A percentile compares a stretch with the other conserved stretches of the same genome.
These are phyloP conservation scores for Drosophila lini DNA, from an alignment of 1,140 invertebrate genomes.

Conservation along the genomic window DNA sequence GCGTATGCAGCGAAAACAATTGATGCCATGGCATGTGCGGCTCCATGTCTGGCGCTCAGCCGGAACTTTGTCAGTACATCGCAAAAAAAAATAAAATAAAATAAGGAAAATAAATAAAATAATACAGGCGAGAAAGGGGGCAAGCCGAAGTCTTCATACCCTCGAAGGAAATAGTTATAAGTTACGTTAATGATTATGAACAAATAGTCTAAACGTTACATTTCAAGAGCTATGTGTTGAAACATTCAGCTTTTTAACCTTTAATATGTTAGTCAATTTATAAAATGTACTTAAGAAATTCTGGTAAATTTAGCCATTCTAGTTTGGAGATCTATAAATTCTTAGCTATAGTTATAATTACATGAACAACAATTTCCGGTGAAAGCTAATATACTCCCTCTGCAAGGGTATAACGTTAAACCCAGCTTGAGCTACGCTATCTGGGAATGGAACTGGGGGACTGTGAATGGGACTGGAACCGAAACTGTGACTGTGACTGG, in stretches of 20 bases:
- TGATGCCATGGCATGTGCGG: constrained; percentile 37
- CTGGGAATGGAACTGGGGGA: constrained; percentile 32
- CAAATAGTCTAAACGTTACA: too few relatives aligned
- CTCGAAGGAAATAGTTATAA: not conserved
- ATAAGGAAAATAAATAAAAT: constrained; percentile 13
- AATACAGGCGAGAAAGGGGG: not conserved
- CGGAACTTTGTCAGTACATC: constrained; percentile 62
- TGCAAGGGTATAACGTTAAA: constrained; percentile 1
- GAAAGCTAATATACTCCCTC: not conserved
- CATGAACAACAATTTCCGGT: not conserved
- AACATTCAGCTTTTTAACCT: not conserved
- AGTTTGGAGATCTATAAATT: not conserved
- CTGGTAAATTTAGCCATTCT: too few relatives aligned
- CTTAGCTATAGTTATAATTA: not conserved
- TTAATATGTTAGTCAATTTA: not conserved
- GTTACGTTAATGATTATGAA: not conserved
- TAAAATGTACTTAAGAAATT: not conserved
- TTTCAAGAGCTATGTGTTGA: not conserved
- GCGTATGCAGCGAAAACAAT: constrained; percentile 44
- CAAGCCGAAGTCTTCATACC: not conserved
- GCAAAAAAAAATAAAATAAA: constrained; percentile 25
- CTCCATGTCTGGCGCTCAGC: constrained; percentile 59
- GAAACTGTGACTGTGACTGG: constrained; percentile 34
- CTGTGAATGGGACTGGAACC: constrained; percentile 34
- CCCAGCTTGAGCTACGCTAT: constrained; percentile 34